phyloP scores from a whole-genome alignment of 2,797 vertebrate genomes.

The Sylvilagus floridanus region DNA sequence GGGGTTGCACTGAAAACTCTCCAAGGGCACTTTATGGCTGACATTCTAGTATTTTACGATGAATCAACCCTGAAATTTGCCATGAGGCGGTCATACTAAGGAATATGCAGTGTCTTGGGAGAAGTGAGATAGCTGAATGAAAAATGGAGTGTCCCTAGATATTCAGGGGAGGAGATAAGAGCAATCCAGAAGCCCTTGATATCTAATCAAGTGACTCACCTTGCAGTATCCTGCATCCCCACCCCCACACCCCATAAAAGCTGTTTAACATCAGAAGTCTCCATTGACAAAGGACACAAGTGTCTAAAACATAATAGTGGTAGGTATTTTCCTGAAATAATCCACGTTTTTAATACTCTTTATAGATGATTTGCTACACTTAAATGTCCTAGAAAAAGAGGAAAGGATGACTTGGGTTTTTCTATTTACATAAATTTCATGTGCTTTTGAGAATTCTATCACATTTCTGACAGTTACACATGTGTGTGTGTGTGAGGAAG shows the following conservation, averaged over 20 bases:
- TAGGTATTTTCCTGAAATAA: conserved; percentile 3
- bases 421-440: not conserved
- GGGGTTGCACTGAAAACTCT: not conserved
- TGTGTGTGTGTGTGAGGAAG: not conserved
- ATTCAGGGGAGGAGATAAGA: not conserved
- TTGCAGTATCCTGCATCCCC: not conserved
- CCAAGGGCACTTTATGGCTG: not conserved
- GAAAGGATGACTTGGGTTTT: not conserved
- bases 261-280: not conserved
- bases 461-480: not conserved
- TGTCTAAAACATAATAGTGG: not conserved
- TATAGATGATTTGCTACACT: not conserved
- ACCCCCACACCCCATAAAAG: not conserved
- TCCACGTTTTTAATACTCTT: not conserved
- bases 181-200: not conserved
- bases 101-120: not conserved
- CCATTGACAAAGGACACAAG: not conserved
- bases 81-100: not conserved
- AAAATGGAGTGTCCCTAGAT: not conserved
- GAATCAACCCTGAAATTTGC: conserved; percentile 34
- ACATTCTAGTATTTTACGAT: not conserved
- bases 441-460: not conserved
- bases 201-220: conserved; percentile 62
- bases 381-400: not conserved
- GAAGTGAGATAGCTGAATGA: conserved; percentile 13